These are phyloP conservation scores for Zootoca vivipara DNA, from an alignment of 2,113 vertebrate species.

Conservation along the genomic window DNA sequence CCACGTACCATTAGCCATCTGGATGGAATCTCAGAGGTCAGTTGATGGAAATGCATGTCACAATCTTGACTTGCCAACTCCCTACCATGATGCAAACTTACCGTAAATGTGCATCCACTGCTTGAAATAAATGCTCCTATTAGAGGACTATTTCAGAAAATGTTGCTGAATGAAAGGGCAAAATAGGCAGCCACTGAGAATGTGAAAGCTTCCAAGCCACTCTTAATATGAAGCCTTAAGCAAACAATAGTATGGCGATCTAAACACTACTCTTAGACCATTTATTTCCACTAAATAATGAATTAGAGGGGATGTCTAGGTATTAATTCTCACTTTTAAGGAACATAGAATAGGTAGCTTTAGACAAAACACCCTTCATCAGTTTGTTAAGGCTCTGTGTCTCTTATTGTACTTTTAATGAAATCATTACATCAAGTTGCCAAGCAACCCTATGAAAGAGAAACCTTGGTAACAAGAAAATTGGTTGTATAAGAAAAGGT, in stretches of 20 bases:
- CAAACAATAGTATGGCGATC: not conserved
- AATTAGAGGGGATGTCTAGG: conserved; percentile 10
- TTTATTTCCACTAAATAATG: not conserved
- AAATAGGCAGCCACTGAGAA: not conserved
- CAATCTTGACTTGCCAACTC: not conserved
- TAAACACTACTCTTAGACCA: not conserved
- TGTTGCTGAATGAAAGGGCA: not conserved
- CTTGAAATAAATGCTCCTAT: not conserved
- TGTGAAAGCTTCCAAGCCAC: not conserved
- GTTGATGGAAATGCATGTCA: not conserved
- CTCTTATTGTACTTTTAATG: conserved; percentile 28
- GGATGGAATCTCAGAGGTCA: not conserved
- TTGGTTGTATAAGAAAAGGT: no score
- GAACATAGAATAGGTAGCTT: conserved; percentile 22
- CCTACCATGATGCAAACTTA: not conserved
- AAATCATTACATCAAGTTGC: conserved; percentile 28
- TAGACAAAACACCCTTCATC: not conserved
- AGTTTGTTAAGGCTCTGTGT: conserved; percentile 18
- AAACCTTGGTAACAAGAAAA: not conserved
- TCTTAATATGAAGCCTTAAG: not conserved
- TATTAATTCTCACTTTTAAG: not conserved
- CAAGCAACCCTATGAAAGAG: not conserved
- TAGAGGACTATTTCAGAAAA: not conserved
- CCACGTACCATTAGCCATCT: not conserved
- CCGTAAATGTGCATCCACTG: accelerated